Conservation (phyloP, 2,888 invertebrate genomes). For the Dascillus cervinus region DNA sequence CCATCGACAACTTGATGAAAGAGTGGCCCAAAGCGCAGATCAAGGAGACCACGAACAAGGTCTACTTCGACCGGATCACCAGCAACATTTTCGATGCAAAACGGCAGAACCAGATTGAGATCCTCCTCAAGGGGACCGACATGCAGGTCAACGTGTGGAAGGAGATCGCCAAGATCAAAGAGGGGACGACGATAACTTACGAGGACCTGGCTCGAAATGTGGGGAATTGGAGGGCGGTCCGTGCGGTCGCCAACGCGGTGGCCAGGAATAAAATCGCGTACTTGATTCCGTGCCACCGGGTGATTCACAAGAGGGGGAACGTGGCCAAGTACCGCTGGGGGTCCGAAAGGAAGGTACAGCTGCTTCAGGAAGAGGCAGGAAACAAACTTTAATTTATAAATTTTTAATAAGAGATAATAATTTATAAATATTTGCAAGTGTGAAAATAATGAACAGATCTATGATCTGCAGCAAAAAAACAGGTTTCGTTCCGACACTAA, state of each 20-base stretch:
- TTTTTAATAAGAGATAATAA: too few species aligned
- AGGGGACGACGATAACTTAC: conserved; percentile 33
- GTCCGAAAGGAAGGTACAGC: conserved; percentile 27
- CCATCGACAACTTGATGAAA: conserved; percentile 21
- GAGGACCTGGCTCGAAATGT: conserved; percentile 31
- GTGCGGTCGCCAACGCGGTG: conserved; percentile 38
- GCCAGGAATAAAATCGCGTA: conserved; percentile 34
- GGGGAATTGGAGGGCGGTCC: conserved; percentile 32
- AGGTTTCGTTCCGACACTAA: too few species aligned
- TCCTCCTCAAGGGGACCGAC: conserved; percentile 32
- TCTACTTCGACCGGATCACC: conserved; percentile 16
- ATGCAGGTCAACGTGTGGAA: conserved; percentile 36
- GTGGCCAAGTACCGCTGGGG: conserved; percentile 34
- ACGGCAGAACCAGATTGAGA: conserved; percentile 15
- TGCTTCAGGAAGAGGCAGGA: conserved; percentile 30
- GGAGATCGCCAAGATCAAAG: conserved; percentile 26
- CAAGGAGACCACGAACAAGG: conserved; percentile 18
- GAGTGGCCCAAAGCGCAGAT: conserved; percentile 29
- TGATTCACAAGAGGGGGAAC: conserved; percentile 32
- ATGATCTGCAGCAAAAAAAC: too few species aligned
- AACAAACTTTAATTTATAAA: too few species aligned
- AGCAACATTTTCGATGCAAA: conserved; percentile 19
- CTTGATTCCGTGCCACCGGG: conserved; percentile 37
- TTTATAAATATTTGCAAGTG: too few species aligned
- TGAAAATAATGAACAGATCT: too few species aligned